Base-by-base conservation (phyloP, 2,113 vertebrate species). In the Pelusios castaneus region DNA sequence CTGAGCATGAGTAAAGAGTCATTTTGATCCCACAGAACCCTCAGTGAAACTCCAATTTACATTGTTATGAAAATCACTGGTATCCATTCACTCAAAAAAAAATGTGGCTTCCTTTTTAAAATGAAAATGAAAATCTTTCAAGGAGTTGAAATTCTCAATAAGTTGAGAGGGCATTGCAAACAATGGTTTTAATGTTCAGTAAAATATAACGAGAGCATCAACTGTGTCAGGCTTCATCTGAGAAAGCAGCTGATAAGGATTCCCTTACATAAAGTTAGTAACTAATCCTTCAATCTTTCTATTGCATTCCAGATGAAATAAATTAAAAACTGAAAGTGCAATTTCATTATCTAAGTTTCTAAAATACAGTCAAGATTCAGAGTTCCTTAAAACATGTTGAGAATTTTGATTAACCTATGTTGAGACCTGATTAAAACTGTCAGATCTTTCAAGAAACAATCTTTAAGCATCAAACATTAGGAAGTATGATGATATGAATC, bases 401-500 rank as follows among this genome's bases (percentile, higher is more conserved):
- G 75, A 89, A 87, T 77, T 89, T 78, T 87, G 4, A 89, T 81
- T 87, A 91, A 52, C 43, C 16, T 80, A 1, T 70, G 25, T 87
- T 91, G 49, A 89, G 8, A 77, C 8, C 25, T 41, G n/a, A 70
- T 77, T 58, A 87, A 93, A 89, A 54, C 85, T 67, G 81, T 60
- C 19, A 0, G 0, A 7, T 95, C 86, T 49, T 83, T 93, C 31
- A 76, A 63, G 14, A 75, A 78, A 58, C 22, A 87, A 12, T 67
- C n/a, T 47, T 80, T 58, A 82, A 45, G 27, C 25, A 38, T 43
- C 41, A 52, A 21, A 79, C 31, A 51, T 52, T 79, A n/a, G 77
- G 19, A 79, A 79, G 49, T 22, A 84, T 10, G 22, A 47, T 70
- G 19, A 81, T 8, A 56, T 31, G n/a, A 84, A 87, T 77, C 67